Base-by-base conservation (phyloP, 2,888 invertebrate species). In the Ceramica pisi region DNA sequence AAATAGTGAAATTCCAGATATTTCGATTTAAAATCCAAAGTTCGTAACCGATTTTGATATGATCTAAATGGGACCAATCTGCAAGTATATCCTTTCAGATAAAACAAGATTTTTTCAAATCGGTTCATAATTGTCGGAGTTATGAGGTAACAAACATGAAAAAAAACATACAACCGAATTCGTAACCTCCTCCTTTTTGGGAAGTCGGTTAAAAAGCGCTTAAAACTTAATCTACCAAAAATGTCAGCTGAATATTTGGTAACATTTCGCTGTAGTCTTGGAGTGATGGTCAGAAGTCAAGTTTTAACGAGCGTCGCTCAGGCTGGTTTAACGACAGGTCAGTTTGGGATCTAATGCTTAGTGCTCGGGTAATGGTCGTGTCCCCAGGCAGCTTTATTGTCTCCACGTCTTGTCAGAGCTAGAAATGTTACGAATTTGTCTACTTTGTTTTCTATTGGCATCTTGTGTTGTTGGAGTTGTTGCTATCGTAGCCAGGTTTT, bases 291-390 rank as follows among this genome's bases (percentile, higher is more conserved):
- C 68, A 46, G 12, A 50, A 31, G 60, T 38, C 38, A 61, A 71
- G 64, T 67, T 80, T 80, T 80, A 80, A 80, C 76, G 81, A 80
- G 76, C 55, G 76, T 59, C 67, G 65, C 31, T 56, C 71, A 63
- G 67, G 44, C 66, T 31, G 35, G 70, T 23, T 66, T 79, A 62
- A 80, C 76, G 67, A 71, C 71, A 68, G 72, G 81, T 76, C 81
- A 80, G 75, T 75, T 71, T 44, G 67, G 61, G 68, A 71, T 71
- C 77, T 57, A 65, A 63, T 35, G 63, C 65, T 68, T 44, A 66
- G 65, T 62, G 68, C 26, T 51, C 61, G 51, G 60, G 79, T 80
- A 80, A 68, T 68, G 55, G 55, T 69, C 65, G 59, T 59, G 67
- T 68, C 56, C 50, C 46, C 41, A 51, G 21, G 31, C 48, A 41